These are phyloP conservation scores for Tyria jacobaeae DNA, from an alignment of 2,888 invertebrate species.

Conservation along the genomic window DNA sequence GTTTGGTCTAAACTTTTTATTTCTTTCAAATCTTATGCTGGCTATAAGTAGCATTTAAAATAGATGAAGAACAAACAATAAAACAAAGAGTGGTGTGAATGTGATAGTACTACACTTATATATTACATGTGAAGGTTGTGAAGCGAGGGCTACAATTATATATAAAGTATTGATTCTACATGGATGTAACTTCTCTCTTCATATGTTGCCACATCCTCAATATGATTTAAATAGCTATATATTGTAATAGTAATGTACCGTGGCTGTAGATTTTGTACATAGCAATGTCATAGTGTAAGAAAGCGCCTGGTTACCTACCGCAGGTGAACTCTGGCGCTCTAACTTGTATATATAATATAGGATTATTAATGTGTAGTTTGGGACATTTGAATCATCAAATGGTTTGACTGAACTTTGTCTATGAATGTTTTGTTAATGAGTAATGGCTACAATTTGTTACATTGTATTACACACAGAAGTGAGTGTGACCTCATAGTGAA, in stretches of 20 bases:
- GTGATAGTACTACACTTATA: neutral
- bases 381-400: too few relatives aligned
- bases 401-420: too few relatives aligned
- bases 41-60: too few relatives aligned
- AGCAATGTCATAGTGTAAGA: constrained; percentile 20
- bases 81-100: neutral
- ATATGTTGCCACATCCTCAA: neutral
- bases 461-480: neutral
- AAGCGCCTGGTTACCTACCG: neutral
- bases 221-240: constrained; percentile 6
- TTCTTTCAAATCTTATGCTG: too few relatives aligned
- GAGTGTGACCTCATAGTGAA: neutral
- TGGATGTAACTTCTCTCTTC: neutral
- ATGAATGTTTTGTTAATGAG: neutral
- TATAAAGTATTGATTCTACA: neutral
- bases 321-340: neutral
- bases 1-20: too few relatives aligned
- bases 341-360: constrained; percentile 10
- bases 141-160: neutral
- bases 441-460: neutral
- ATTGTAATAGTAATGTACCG: neutral
- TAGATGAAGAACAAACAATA: too few relatives aligned
- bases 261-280: constrained; percentile 59
- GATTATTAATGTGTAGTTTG: neutral
- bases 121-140: neutral